These are phyloP conservation scores for Pteromalus puparum DNA, from an alignment of 1,140 invertebrate genomes.

Conservation along the genomic window DNA sequence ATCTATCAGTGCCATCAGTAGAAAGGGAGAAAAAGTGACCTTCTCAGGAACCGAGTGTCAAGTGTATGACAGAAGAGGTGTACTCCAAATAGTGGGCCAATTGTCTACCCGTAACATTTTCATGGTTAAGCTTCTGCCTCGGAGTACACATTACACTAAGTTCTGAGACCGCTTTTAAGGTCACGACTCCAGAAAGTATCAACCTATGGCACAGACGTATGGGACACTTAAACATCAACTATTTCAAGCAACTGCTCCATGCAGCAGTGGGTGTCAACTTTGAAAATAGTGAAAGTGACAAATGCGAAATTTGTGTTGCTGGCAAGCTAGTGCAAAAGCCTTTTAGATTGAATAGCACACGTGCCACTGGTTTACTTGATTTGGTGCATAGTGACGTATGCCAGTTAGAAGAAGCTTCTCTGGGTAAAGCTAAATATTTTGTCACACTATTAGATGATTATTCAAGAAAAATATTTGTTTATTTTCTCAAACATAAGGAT, in stretches of 20 bases:
- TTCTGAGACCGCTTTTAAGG: neutral
- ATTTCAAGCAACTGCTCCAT: neutral
- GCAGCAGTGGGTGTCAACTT: neutral
- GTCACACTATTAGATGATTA: slow-evolving; percentile 41
- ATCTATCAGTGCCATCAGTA: neutral
- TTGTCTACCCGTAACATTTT: neutral
- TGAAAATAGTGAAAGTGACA: neutral
- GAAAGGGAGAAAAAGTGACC: neutral
- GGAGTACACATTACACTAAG: neutral
- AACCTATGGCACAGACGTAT: neutral
- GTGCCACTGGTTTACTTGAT: neutral
- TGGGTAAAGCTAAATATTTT: slow-evolving; percentile 55
- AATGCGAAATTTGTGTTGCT: slow-evolving; percentile 3
- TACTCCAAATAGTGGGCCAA: neutral
- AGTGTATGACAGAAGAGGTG: neutral
- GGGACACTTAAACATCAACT: neutral
- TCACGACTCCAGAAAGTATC: neutral
- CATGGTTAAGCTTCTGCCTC: too few relatives aligned
- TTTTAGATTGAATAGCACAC: neutral
- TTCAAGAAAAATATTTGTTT: slow-evolving; percentile 13
- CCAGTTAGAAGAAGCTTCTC: slow-evolving; percentile 30
- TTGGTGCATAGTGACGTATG: slow-evolving; percentile 33
- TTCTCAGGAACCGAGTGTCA: neutral
- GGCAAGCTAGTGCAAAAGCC: neutral
- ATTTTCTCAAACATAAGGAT: slow-evolving; percentile 36